These are phyloP conservation scores for Coecobrya sp. DNA, from an alignment of 2,888 invertebrate species.

Conservation along the genomic window DNA sequence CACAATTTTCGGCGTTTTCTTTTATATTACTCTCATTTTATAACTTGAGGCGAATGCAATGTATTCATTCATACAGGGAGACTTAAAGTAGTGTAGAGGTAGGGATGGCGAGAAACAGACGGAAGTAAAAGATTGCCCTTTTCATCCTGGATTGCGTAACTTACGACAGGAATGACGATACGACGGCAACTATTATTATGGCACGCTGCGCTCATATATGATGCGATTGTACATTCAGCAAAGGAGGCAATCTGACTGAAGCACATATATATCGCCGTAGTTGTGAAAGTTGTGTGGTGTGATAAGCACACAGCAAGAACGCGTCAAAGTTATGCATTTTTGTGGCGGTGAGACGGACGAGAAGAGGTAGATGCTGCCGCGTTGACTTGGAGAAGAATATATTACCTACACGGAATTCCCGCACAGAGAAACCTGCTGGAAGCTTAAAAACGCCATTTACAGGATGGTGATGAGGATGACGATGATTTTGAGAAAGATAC, in stretches of 20 bases:
- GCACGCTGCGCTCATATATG: conserved; percentile 22
- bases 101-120: conserved; percentile 41
- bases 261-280: background rate
- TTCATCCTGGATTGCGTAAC: conserved; percentile 69
- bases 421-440: conserved; percentile 34
- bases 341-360: conserved; percentile 38
- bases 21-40: conserved; percentile 59
- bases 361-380: conserved; percentile 16
- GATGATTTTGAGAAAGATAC: conserved; percentile 45
- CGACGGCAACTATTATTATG: conserved; percentile 51
- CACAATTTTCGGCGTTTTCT: conserved; percentile 46
- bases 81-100: background rate
- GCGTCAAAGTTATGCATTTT: conserved; percentile 62
- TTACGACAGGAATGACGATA: conserved; percentile 56
- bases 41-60: conserved; percentile 59
- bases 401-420: conserved; percentile 24
- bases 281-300: conserved; percentile 27
- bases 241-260: conserved; percentile 7
- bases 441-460: conserved; percentile 25
- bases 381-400: conserved; percentile 41
- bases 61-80: conserved; percentile 42
- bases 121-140: conserved; percentile 71
- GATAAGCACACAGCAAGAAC: conserved; percentile 45
- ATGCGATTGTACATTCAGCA: background rate
- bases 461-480: background rate